These are phyloP conservation scores for Drosophila paucipuncta DNA, from an alignment of 2,888 invertebrate species.

Conservation along the genomic window DNA sequence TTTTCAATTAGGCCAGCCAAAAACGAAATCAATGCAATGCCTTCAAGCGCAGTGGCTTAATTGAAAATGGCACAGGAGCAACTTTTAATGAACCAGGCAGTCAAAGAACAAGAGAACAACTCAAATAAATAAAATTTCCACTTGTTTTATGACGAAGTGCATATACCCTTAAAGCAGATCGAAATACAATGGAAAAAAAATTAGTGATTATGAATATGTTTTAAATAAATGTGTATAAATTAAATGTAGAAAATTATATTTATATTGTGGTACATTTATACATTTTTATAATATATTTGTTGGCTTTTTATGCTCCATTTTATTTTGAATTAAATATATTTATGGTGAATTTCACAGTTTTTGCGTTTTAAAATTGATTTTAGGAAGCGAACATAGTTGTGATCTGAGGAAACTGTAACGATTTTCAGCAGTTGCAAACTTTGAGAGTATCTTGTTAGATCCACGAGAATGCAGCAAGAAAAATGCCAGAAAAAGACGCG, in stretches of 20 bases:
- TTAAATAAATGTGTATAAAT: too few relatives aligned
- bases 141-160: neutral
- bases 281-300: neutral
- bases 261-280: neutral
- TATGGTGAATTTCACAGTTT: neutral
- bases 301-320: neutral
- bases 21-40: constrained; percentile 72
- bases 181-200: neutral
- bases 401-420: neutral
- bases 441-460: neutral
- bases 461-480: neutral
- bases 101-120: constrained; percentile 22
- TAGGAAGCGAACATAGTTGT: neutral
- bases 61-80: constrained; percentile 67
- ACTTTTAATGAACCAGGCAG: constrained; percentile 70
- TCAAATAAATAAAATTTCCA: constrained; percentile 10
- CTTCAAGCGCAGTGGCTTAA: constrained; percentile 57
- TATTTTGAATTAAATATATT: neutral
- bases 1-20: constrained; percentile 73
- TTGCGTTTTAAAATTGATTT: neutral
- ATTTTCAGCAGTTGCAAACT: neutral
- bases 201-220: neutral
- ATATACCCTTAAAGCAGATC: constrained; percentile 11
- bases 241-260: neutral
- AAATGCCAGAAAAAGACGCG: constrained; percentile 27